Evolutionary conservation across 2,797 vertebrate genomes (phyloP).

Genomic region (Helarctos malayanus): DNA sequence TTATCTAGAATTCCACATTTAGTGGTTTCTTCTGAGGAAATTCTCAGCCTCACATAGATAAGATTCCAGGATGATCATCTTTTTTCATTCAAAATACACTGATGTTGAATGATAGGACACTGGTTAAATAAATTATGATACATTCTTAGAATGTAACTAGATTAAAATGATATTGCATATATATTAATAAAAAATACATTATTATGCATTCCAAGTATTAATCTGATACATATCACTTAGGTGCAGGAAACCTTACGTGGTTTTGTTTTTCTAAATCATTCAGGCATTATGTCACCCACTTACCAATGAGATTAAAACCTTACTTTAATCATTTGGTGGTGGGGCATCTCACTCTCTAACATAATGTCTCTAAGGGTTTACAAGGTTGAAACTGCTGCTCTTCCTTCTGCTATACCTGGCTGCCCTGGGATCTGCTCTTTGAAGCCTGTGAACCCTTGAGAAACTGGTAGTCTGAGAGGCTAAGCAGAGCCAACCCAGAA

Average conservation of each 20-base stretch:
- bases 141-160: neutral
- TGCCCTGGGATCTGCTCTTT: neutral
- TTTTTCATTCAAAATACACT: neutral
- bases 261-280: neutral
- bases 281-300: neutral
- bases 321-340: neutral
- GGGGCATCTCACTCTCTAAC: neutral
- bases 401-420: neutral
- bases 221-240: neutral
- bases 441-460: neutral
- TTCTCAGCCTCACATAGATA: neutral
- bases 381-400: neutral
- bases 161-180: neutral
- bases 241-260: neutral
- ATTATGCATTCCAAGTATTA: neutral
- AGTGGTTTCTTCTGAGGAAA: neutral
- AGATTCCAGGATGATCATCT: neutral
- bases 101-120: neutral
- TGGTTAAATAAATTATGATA: neutral
- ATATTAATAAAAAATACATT: neutral
- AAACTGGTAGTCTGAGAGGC: neutral
- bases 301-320: neutral
- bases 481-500: neutral
- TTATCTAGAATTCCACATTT: conserved; percentile 18
- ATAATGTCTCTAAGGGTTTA: neutral